These are phyloP conservation scores for Tupiocoris notatus DNA, from an alignment of 2,888 invertebrate species.

Conservation along the genomic window DNA sequence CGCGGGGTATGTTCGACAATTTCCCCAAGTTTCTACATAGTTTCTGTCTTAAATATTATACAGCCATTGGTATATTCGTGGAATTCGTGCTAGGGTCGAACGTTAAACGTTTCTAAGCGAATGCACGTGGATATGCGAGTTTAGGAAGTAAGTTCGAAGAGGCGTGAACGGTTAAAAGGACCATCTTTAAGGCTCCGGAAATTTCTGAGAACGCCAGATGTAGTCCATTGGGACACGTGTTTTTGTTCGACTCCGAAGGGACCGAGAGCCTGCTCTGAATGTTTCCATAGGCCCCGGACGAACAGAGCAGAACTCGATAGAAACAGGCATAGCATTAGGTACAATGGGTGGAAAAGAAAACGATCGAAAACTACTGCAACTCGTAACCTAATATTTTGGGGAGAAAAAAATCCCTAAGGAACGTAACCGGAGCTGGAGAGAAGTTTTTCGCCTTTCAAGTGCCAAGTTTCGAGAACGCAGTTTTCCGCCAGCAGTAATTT, in stretches of 20 bases:
- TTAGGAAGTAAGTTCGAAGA: not conserved
- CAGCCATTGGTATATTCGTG: too few relatives aligned
- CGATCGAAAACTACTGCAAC: not conserved
- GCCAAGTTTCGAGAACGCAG: too few relatives aligned
- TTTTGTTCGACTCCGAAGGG: conserved; percentile 6
- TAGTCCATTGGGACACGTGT: conserved; percentile 18
- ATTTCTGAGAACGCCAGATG: conserved; percentile 28
- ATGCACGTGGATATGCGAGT: not conserved
- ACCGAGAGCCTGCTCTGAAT: not conserved
- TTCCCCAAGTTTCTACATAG: too few relatives aligned
- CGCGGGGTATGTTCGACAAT: too few relatives aligned
- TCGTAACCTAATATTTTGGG: conserved; percentile 16
- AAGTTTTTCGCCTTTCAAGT: not conserved
- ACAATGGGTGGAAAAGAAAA: not conserved
- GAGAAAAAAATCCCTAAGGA: not conserved
- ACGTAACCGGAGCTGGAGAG: not conserved
- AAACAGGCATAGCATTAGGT: conserved; percentile 1
- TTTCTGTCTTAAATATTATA: too few relatives aligned
- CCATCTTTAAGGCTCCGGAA: not conserved
- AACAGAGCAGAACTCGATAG: not conserved
- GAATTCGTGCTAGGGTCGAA: too few relatives aligned
- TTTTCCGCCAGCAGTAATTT: too few relatives aligned
- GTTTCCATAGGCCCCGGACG: not conserved
- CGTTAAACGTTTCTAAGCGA: too few relatives aligned
- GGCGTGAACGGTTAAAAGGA: conserved; percentile 14